Evolutionary conservation across 2,797 vertebrate species (phyloP).

Genomic region (Coendou prehensilis): DNA sequence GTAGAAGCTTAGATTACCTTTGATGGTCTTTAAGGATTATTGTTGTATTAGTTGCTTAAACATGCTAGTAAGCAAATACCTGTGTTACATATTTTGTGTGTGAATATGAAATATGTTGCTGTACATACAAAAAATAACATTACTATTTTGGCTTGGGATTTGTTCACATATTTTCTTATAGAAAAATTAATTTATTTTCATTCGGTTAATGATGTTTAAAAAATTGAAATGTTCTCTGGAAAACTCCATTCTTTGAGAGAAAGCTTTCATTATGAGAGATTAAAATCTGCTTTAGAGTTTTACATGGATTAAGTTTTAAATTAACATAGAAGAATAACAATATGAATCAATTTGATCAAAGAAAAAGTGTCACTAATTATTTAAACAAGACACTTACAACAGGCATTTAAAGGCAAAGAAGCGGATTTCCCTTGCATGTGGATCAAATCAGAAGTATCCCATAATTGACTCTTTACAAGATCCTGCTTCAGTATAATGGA

Average conservation of each 20-base stretch:
- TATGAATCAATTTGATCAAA: conserved; percentile 93
- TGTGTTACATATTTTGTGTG: conserved; percentile 35
- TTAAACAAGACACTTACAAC: conserved; percentile 92
- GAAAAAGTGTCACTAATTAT: conserved; percentile 94
- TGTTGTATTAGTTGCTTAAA: conserved; percentile 26
- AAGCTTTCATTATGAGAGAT: conserved; percentile 86
- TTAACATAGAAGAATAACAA: conserved; percentile 92
- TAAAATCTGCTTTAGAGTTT: conserved; percentile 89
- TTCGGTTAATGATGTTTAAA: conserved; percentile 81
- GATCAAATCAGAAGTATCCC: conserved; percentile 98
- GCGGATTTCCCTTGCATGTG: conserved; percentile 97
- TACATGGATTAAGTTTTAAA: conserved; percentile 90
- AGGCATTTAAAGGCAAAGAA: conserved; percentile 90
- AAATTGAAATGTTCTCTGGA: conserved; percentile 86
- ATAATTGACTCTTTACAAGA: conserved; percentile 99
- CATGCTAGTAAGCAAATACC: conserved; percentile 57
- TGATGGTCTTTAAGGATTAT: conserved; percentile 58
- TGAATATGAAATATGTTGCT: conserved; percentile 70
- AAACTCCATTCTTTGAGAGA: conserved; percentile 85
- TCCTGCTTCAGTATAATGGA: conserved; percentile 97
- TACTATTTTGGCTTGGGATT: conserved; percentile 61
- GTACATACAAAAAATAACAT: conserved; percentile 40
- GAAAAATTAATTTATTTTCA: conserved; percentile 74
- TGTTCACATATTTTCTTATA: conserved; percentile 71
- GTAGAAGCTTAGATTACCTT: conserved; percentile 77